Evolutionary conservation across 2,797 vertebrate species (phyloP).

Genomic region (Cheirogaleus major): DNA sequence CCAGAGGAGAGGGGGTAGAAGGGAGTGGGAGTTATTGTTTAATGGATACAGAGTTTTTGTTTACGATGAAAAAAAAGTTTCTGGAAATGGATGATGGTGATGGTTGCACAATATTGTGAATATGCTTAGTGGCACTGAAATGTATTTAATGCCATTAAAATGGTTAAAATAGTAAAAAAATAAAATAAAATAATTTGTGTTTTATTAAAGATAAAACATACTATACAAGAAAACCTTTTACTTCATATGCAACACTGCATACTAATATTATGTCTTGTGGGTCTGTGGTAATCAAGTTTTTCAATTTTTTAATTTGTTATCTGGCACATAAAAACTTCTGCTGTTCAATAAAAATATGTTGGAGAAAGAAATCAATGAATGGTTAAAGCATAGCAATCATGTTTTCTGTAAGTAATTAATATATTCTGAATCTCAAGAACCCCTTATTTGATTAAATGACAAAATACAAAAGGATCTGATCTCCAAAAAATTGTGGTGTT

Average conservation of each 20-base stretch:
- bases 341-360: not conserved
- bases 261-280: not conserved
- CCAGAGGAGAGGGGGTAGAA: too few species aligned
- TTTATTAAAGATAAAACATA: not conserved
- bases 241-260: not conserved
- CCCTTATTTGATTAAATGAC: not conserved
- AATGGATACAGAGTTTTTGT: too few species aligned
- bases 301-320: not conserved
- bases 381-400: not conserved
- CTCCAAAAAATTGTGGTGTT: not conserved
- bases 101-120: too few species aligned
- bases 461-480: not conserved
- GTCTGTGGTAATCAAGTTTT: not conserved
- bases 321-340: not conserved
- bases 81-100: too few species aligned
- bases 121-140: too few species aligned
- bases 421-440: not conserved
- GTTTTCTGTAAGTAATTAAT: not conserved
- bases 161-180: too few species aligned
- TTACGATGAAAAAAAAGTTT: too few species aligned
- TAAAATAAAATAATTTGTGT: not conserved
- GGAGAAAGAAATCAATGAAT: not conserved
- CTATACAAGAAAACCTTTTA: not conserved
- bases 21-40: too few species aligned
- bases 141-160: too few species aligned